Evolutionary conservation across 2,888 invertebrate species (phyloP), one percentile per base, ranked within the genome.

Genomic region (Cephus pygmeus): DNA sequence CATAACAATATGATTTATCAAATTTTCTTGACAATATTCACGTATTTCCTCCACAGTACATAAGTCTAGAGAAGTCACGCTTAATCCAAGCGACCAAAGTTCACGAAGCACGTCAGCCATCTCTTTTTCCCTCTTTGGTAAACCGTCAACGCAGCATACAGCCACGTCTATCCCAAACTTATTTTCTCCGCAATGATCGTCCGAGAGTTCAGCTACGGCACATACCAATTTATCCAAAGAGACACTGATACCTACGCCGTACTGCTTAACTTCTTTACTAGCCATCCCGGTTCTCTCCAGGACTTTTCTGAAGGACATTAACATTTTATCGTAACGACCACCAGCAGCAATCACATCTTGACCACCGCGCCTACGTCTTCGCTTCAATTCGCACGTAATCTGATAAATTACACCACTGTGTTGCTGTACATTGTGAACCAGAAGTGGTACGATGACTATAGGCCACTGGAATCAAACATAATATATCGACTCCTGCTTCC

Each of bases 241-340:
- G 87, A 98, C 94, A 6, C 97, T 97, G 82, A 98, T 94, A 0
- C 98, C 98, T 0, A 96, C 96, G 0, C 96, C 97, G 56, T 92
- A 93, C 83, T 94, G 94, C 40, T 88, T 89, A 1, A 87, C 85
- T 75, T 92, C 91, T 73, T 88, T 90, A 74, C 85, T 85, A 4
- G 89, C 84, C 86, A 88, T 86, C 56, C 88, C 90, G 0, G 91
- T 89, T 31, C 89, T 84, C 73, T 92, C 91, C 4, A 92, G 90
- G 9, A 93, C 92, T 82, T 93, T 94, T 92, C 95, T 94, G 87
- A 95, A 96, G 76, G 94, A 94, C 76, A 94, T 92, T 23, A 98
- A 93, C 92, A 98, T 93, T 12, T 94, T 94, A 90, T 98, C 98
- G 86, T 98, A 99, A 84, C 98, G 94, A 69, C 98, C 98, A 0